phyloP scores from a whole-genome alignment of 1,140 invertebrate species.

The Metopolophium dirhodum region DNA sequence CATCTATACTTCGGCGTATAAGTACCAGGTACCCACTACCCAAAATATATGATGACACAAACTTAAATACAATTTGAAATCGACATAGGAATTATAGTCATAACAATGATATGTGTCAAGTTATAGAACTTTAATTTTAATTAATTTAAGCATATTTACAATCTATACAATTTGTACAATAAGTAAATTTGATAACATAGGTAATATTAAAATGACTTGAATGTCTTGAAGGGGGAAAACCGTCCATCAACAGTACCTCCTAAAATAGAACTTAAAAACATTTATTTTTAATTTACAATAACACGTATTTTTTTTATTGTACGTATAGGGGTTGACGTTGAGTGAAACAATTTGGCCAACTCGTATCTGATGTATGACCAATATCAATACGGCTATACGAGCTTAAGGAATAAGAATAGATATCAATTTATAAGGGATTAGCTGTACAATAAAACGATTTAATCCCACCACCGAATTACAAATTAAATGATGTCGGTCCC shows the following conservation, averaged over 20 bases:
- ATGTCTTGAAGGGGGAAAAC: too few relatives aligned
- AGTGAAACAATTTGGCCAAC: not conserved
- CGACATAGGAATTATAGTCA: not conserved
- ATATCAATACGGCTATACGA: not conserved
- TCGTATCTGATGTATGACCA: not conserved
- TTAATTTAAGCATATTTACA: too few relatives aligned
- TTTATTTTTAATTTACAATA: not conserved
- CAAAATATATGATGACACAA: not conserved
- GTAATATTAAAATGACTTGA: too few relatives aligned
- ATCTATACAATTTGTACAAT: too few relatives aligned
- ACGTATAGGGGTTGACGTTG: not conserved
- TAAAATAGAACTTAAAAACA: not conserved
- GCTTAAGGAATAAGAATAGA: constrained; percentile 29
- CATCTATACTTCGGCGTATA: too few relatives aligned
- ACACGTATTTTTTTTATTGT: not conserved
- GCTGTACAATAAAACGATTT: constrained; percentile 32
- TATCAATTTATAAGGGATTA: constrained; percentile 23
- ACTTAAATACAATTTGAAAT: not conserved
- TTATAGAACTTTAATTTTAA: too few relatives aligned
- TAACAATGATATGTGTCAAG: not conserved
- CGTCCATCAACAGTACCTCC: too few relatives aligned
- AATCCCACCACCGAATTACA: constrained; percentile 46
- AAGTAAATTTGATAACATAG: too few relatives aligned
- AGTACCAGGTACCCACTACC: too few relatives aligned
- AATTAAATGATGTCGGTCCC: constrained; percentile 48